Percentiles rank a stretch among this genome's conserved stretches.
These are phyloP conservation scores for Leptinotarsa juncta DNA, from an alignment of 2,888 invertebrate species.

Conservation along the genomic window DNA sequence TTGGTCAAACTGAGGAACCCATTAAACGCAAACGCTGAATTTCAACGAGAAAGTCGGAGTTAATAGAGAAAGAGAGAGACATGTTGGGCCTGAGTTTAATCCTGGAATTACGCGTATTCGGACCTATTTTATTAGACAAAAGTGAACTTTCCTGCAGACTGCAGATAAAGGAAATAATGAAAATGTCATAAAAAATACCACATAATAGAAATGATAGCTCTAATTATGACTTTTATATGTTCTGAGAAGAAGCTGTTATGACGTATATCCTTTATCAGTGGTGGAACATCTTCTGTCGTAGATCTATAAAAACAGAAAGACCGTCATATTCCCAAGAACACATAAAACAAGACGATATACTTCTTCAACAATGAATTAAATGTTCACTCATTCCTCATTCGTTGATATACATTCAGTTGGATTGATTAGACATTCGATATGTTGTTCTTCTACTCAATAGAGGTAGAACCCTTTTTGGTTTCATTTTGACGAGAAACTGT, in stretches of 20 bases:
- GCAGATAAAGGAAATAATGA: slow-evolving; percentile 44
- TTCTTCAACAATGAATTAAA: too few species aligned
- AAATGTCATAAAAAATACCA: slow-evolving; percentile 31
- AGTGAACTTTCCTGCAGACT: slow-evolving; percentile 33
- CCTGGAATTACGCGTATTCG: slow-evolving; percentile 44
- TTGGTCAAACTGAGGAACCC: slow-evolving; percentile 33
- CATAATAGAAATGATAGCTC: slow-evolving; percentile 14
- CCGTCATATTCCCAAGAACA: too few species aligned
- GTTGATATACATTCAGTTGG: neutral
- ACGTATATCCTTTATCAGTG: neutral
- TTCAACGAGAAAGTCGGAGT: slow-evolving; percentile 33
- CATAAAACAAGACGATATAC: too few species aligned
- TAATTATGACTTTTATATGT: slow-evolving; percentile 12
- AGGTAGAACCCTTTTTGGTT: too few species aligned
- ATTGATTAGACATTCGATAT: too few species aligned
- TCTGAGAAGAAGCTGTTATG: neutral
- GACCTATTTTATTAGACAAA: slow-evolving; percentile 35
- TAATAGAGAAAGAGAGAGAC: slow-evolving; percentile 34
- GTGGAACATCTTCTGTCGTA: neutral
- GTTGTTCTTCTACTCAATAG: too few species aligned
- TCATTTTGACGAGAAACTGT: too few species aligned
- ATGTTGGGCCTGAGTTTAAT: slow-evolving; percentile 42
- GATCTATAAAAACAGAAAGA: neutral
- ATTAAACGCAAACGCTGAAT: slow-evolving; percentile 32
- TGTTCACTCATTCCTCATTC: neutral